These are phyloP conservation scores for Brachionus plicatilis DNA, from an alignment of 1,140 invertebrate species.

Conservation along the genomic window DNA sequence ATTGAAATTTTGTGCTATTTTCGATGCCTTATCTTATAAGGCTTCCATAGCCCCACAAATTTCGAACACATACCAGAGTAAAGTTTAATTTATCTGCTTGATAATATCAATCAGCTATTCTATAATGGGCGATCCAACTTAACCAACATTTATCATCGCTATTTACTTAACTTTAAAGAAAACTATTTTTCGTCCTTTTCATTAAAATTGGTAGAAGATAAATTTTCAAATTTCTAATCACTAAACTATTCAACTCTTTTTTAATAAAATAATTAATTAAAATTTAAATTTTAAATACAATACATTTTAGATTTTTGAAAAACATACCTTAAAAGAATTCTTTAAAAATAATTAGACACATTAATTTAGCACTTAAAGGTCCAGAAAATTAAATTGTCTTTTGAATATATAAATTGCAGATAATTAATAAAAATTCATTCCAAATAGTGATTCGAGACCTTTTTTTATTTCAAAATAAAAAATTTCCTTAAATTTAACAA, in stretches of 20 bases:
- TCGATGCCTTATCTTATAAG: neutral
- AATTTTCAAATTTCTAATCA: neutral
- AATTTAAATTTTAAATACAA: too few relatives aligned
- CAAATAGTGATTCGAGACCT: too few relatives aligned
- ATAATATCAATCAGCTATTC: neutral
- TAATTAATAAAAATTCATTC: too few relatives aligned
- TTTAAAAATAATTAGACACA: too few relatives aligned
- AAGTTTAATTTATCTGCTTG: constrained; percentile 1
- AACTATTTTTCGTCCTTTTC: neutral
- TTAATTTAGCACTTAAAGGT: too few relatives aligned
- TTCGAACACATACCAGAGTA: neutral
- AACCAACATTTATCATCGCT: neutral
- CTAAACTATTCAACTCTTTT: neutral
- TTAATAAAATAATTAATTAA: too few relatives aligned
- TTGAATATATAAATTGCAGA: too few relatives aligned
- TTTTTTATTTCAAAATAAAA: too few relatives aligned
- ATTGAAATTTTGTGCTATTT: neutral
- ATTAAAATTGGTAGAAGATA: neutral
- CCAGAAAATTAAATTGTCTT: too few relatives aligned
- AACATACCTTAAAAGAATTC: too few relatives aligned
- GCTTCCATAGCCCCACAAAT: neutral
- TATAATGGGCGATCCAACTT: neutral
- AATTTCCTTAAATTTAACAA: too few relatives aligned
- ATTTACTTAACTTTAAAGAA: neutral
- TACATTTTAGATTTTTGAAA: too few relatives aligned